A percentile compares a stretch with the other conserved stretches of the same genome.
These are phyloP conservation scores for Lates japonicus DNA, from an alignment of 2,797 vertebrate species.

Conservation along the genomic window DNA sequence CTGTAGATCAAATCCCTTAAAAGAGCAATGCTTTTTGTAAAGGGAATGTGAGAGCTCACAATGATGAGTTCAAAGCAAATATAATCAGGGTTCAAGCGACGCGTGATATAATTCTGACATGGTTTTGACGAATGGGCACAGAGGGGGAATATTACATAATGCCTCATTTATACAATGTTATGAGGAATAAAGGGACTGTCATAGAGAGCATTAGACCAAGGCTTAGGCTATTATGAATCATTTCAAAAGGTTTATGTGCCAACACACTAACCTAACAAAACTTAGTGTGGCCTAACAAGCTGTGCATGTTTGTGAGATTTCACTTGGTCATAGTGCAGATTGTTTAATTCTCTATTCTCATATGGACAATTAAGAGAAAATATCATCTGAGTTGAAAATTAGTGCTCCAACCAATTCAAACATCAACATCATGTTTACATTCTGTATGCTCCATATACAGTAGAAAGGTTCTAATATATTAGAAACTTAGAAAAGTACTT, in stretches of 20 bases:
- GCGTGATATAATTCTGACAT: slow-evolving; percentile 71
- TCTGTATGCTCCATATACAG: not conserved
- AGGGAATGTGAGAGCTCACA: slow-evolving; percentile 42
- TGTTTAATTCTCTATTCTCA: slow-evolving; percentile 14
- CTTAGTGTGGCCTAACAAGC: slow-evolving; percentile 27
- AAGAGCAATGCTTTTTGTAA: slow-evolving; percentile 42
- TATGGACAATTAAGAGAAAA: slow-evolving; percentile 5
- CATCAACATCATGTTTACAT: not conserved
- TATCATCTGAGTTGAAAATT: not conserved
- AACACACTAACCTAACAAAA: slow-evolving; percentile 66
- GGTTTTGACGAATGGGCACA: slow-evolving; percentile 67
- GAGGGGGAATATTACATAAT: slow-evolving; percentile 73
- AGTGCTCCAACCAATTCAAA: not conserved
- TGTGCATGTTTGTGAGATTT: slow-evolving; percentile 25
- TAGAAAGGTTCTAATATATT: not conserved
- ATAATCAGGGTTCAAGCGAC: slow-evolving; percentile 65
- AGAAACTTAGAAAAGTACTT: not conserved
- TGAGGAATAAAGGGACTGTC: slow-evolving; percentile 59
- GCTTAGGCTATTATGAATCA: slow-evolving; percentile 64
- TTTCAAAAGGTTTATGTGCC: slow-evolving; percentile 67
- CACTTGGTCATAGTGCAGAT: slow-evolving; percentile 10
- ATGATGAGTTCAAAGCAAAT: slow-evolving; percentile 59
- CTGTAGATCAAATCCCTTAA: slow-evolving; percentile 33
- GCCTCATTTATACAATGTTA: slow-evolving; percentile 74
- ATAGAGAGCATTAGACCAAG: slow-evolving; percentile 57